Evolutionary conservation across 2,797 vertebrate genomes (phyloP), one percentile per base, ranked within the genome.

Genomic region (Chaetodon trifasciatus): DNA sequence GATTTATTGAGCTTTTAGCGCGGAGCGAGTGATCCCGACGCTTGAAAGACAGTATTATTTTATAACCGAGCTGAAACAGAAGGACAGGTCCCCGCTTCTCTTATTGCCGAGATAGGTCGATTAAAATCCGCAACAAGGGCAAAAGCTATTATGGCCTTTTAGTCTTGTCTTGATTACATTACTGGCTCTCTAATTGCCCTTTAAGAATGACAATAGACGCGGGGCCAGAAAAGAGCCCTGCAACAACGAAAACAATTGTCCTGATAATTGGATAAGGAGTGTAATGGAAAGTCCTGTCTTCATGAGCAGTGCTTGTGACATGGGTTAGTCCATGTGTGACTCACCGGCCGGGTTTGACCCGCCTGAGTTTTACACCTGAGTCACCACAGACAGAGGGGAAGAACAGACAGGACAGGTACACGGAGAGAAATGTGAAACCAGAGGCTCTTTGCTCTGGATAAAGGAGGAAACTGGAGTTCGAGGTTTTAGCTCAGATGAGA

Each of bases 1-100:
- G 82, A 94, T 93, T 86, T 91, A 93, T 94, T 91, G 92, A 85
- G 91, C 93, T 94, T 90, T 94, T 92, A 93, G 75, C 72, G 62
- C 39, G 83, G 78, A 88, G 79, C 68, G 75, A 64, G 75, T 83
- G 82, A 86, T 84, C 73, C 82, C 62, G 65, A 47, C 19, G 76
- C 65, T 76, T 49, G 35, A 66, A 28, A 81, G 70, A 63, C 75
- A 8, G 67, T 76, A 78, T 88, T 83, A 63, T 90, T 90, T 88
- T 86, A 76, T 83, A 86, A 66, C 50, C 15, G 53, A 56, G 74
- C 58, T 85, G 89, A 70, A 86, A 84, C 58, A 71, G 35, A 80
- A 87, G 77, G 67, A 86, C 60, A 11, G 40, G 68, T 62, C 74
- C 63, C 40, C 42, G 28, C 62, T 73, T 46, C 73, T 63, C 21